phyloP scores from a whole-genome alignment of 2,888 invertebrate genomes.

The Mesodorylaimus sp. region DNA sequence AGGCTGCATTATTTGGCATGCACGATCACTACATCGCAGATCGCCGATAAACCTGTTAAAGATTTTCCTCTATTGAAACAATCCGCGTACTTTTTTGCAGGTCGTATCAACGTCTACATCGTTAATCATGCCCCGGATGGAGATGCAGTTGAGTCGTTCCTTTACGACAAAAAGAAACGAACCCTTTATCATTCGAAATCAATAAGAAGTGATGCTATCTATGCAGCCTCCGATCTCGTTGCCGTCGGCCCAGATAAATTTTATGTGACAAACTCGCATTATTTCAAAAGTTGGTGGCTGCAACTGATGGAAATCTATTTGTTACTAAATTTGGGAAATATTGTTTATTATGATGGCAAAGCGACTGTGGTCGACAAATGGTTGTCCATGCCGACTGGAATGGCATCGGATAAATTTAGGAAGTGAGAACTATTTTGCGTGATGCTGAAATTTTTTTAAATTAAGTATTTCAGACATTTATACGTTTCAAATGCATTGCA shows the following conservation, averaged over 20 bases:
- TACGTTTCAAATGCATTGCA: conserved; percentile 15
- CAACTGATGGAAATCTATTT: conserved; percentile 13
- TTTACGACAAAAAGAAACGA: conserved; percentile 14
- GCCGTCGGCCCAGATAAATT: conserved; percentile 23
- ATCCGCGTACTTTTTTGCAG: too few species aligned
- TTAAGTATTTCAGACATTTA: conserved; percentile 12
- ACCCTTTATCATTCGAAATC: conserved; percentile 17
- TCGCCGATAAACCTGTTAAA: too few species aligned
- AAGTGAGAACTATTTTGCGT: neutral
- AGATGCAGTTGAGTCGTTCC: conserved; percentile 16
- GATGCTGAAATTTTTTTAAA: neutral
- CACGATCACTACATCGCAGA: too few species aligned
- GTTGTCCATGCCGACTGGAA: conserved; percentile 17
- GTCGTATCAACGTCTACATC: conserved; percentile 18
- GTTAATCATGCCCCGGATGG: conserved; percentile 14
- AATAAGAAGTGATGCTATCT: conserved; percentile 15
- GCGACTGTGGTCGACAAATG: conserved; percentile 12
- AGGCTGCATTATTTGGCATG: too few species aligned
- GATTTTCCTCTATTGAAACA: too few species aligned
- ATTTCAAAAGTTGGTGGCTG: conserved; percentile 15
- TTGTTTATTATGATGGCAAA: conserved; percentile 22
- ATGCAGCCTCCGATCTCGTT: conserved; percentile 16
- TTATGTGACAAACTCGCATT: conserved; percentile 19
- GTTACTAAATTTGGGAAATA: conserved; percentile 14
- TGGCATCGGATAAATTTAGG: conserved; percentile 16